A percentile compares a stretch with the other conserved stretches of the same genome.
phyloP scores from a whole-genome alignment of 2,113 vertebrate species.

The Antechinus stuartii region DNA sequence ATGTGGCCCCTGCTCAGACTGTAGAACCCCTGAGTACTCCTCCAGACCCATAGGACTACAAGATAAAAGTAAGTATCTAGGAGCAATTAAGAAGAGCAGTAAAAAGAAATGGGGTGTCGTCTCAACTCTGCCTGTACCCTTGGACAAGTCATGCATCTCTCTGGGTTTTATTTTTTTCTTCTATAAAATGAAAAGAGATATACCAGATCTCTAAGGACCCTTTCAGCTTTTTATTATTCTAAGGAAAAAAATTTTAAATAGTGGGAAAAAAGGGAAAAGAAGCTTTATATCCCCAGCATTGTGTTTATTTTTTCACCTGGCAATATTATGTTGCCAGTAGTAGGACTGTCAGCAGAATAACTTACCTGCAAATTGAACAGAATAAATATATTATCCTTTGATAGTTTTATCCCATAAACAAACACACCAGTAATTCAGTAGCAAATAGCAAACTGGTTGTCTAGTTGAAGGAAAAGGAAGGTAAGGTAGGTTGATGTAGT shows the following conservation, averaged over 20 bases:
- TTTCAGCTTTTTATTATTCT: not conserved
- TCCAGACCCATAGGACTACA: slow-evolving; percentile 8
- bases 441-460: not conserved
- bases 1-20: slow-evolving; percentile 38
- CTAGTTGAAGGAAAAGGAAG: not conserved
- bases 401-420: not conserved
- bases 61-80: slow-evolving; percentile 50
- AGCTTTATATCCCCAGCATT: not conserved
- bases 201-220: not conserved
- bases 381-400: not conserved
- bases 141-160: not conserved
- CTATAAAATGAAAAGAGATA: not conserved
- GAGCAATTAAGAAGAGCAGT: slow-evolving; percentile 30
- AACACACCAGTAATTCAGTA: not conserved
- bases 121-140: not conserved
- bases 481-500: not conserved
- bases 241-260: not conserved
- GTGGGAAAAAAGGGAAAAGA: not conserved
- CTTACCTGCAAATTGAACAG: not conserved
- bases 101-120: not conserved
- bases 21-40: slow-evolving; percentile 25
- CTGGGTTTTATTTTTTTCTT: not conserved
- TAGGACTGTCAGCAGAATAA: not conserved
- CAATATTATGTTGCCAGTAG: not conserved
- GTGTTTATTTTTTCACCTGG: not conserved